A percentile compares a stretch with the other conserved stretches of the same genome.
Evolutionary conservation across 1,140 invertebrate species (phyloP).

Genomic region (Diorhabda carinulata): DNA sequence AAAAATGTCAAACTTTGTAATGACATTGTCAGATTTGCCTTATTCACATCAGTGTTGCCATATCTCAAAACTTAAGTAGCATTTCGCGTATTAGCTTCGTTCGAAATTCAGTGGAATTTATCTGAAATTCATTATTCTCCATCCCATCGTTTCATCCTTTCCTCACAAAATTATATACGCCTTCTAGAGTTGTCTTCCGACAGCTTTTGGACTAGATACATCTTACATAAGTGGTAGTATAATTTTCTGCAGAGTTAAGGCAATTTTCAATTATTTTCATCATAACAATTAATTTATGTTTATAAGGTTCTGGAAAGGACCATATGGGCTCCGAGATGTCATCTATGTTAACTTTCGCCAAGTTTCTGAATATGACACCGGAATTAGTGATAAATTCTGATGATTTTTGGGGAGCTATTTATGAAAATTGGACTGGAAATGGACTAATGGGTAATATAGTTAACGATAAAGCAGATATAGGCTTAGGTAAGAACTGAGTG

Average conservation of each 20-base stretch:
- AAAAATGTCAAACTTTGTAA: too few relatives aligned
- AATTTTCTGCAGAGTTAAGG: too few relatives aligned
- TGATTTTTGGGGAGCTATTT: slow-evolving; percentile 57
- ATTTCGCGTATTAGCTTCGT: too few relatives aligned
- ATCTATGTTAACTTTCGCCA: slow-evolving; percentile 42
- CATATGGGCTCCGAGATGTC: slow-evolving; percentile 48
- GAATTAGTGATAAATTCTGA: slow-evolving; percentile 50
- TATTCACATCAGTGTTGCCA: too few relatives aligned
- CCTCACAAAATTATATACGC: too few relatives aligned
- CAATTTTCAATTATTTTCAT: too few relatives aligned
- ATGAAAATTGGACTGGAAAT: slow-evolving; percentile 55
- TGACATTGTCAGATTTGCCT: too few relatives aligned
- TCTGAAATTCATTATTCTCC: too few relatives aligned
- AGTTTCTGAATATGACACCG: slow-evolving; percentile 52
- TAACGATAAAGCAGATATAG: slow-evolving; percentile 56
- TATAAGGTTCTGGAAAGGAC: slow-evolving; percentile 12
- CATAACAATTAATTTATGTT: background rate
- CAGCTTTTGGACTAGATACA: background rate
- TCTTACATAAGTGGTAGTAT: background rate
- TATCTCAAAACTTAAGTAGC: too few relatives aligned
- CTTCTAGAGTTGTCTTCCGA: background rate
- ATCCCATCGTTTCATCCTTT: too few relatives aligned
- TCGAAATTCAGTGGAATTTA: too few relatives aligned
- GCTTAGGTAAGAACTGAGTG: slow-evolving; percentile 44
- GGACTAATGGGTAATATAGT: slow-evolving; percentile 56